Evolutionary conservation across 2,888 invertebrate genomes (phyloP), one percentile per base, ranked within the genome.

Genomic region (Agonum fuliginosum): DNA sequence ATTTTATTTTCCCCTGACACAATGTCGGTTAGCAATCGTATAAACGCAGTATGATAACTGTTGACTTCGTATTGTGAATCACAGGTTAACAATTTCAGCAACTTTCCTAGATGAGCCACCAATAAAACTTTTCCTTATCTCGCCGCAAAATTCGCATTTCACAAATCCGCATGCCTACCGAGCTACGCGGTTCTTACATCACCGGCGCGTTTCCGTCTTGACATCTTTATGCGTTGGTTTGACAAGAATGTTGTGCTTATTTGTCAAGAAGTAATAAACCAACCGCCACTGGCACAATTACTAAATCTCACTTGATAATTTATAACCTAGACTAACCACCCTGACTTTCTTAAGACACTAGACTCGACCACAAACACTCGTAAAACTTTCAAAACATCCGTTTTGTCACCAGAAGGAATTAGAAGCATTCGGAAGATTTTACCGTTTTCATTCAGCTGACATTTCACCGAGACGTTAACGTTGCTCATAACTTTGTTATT

Each of bases 371-470:
- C 58, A 62, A 62, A 30, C 12, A 4, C 1, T 46, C 46, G 19
- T 17, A 46, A 46, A 46, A 17, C 6, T 62, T 62, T 17, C 30
- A 62, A 62, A 62, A 62, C 58, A 30, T 62, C 17, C 58, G 58
- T 30, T 62, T 62, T 62, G 58, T 62, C 58, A 62, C 30, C 30
- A 58, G 14, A 14, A 30, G 30, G 58, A 62, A 62, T 62, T 62
- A 30, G 58, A 62, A 62, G 30, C 20, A 62, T 58, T 1, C 24
- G 8, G 2, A 41, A 41, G 8, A n/a, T n/a, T n/a, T n/a, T n/a
- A n/a, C n/a, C n/a, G n/a, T n/a, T n/a, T n/a, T n/a, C n/a, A n/a
- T n/a, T n/a, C n/a, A n/a, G n/a, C n/a, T n/a, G n/a, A n/a, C n/a
- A n/a, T n/a, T n/a, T n/a, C n/a, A n/a, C n/a, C n/a, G n/a, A n/a